Conservation (phyloP, 2,113 vertebrate species). For the Erinaceus europaeus region DNA sequence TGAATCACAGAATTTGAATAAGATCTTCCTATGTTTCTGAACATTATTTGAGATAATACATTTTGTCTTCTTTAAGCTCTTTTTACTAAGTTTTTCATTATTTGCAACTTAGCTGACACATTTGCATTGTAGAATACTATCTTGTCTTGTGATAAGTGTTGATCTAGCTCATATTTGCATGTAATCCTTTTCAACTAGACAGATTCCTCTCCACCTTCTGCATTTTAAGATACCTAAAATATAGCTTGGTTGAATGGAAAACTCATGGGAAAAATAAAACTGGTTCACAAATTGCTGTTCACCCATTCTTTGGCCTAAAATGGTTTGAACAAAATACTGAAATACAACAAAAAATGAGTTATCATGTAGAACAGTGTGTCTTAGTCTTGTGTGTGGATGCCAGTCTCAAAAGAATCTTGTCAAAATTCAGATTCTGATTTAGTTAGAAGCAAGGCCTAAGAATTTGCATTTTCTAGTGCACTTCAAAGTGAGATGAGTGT, state of each 20-base stretch:
- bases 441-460: neutral
- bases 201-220: neutral
- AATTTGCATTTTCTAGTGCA: neutral
- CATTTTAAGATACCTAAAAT: neutral
- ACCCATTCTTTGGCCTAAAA: neutral
- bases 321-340: slow-evolving; percentile 9
- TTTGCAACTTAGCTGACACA: no score
- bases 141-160: neutral
- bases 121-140: no score
- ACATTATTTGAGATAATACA: neutral
- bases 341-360: slow-evolving; percentile 18
- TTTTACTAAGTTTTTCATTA: neutral
- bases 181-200: neutral
- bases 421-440: neutral
- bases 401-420: neutral
- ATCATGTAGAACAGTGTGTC: neutral
- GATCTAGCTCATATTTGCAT: neutral
- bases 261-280: neutral
- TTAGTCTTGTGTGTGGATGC: neutral
- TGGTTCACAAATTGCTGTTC: neutral
- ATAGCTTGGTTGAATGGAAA: neutral
- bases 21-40: neutral
- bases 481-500: neutral
- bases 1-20: neutral
- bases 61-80: neutral